Percentiles rank a stretch among this genome's conserved stretches.
These are phyloP conservation scores for Talpa occidentalis DNA, from an alignment of 2,113 vertebrate genomes.

Conservation along the genomic window DNA sequence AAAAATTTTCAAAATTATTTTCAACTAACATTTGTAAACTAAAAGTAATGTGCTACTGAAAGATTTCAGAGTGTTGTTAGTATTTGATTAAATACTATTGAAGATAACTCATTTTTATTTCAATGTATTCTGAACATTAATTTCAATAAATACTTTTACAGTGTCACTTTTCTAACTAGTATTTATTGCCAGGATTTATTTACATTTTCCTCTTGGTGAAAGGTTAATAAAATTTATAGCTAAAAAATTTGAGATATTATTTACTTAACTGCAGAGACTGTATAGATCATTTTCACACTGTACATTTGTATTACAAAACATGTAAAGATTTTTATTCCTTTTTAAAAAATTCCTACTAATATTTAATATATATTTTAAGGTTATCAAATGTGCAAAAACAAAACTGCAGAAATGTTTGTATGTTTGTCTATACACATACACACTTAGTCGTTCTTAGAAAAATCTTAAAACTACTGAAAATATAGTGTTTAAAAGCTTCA, in stretches of 20 bases:
- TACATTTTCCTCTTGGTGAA: conserved; percentile 62
- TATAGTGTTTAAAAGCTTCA: background rate
- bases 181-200: conserved; percentile 73
- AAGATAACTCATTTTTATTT: conserved; percentile 69
- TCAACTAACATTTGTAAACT: conserved; percentile 45
- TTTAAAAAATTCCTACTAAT: conserved; percentile 23
- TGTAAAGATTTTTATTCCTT: conserved; percentile 1
- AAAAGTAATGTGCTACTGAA: conserved; percentile 46
- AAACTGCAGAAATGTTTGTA: background rate
- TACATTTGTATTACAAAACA: conserved; percentile 45
- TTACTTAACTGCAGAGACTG: conserved; percentile 66
- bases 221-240: conserved; percentile 68
- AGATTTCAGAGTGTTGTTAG: background rate
- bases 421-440: background rate
- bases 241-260: conserved; percentile 60
- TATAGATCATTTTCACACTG: conserved; percentile 64
- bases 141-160: conserved; percentile 70
- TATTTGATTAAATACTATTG: conserved; percentile 56
- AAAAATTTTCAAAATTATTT: background rate
- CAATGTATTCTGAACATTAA: conserved; percentile 64
- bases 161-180: conserved; percentile 57
- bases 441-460: background rate
- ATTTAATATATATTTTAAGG: background rate
- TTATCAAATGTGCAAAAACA: background rate
- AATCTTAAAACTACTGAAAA: background rate